These are phyloP conservation scores for Bemisia tabaci DNA, from an alignment of 1,140 invertebrate species.

Conservation along the genomic window DNA sequence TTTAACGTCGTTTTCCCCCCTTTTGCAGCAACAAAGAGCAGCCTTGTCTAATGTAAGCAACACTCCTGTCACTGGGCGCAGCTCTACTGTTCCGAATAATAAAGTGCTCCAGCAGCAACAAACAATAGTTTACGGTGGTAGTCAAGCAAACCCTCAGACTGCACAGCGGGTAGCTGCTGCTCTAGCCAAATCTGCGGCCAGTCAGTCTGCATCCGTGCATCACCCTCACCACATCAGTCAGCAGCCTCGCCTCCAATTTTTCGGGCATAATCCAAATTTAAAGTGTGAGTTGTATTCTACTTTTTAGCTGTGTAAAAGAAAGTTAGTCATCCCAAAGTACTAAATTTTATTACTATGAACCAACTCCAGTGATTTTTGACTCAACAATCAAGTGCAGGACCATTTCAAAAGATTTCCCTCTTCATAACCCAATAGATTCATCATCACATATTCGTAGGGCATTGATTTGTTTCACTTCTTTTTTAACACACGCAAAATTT, in stretches of 20 bases:
- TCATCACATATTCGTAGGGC: too few species aligned
- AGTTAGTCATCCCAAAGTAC: too few species aligned
- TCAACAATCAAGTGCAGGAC: too few species aligned
- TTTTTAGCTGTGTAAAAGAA: constrained; percentile 8
- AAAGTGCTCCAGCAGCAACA: constrained; percentile 4
- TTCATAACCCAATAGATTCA: too few species aligned
- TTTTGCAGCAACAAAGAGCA: constrained; percentile 13
- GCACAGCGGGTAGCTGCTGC: constrained; percentile 38
- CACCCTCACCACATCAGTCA: constrained; percentile 18
- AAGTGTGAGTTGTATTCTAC: constrained; percentile 40
- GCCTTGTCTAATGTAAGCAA: constrained; percentile 16
- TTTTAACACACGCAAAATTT: too few species aligned
- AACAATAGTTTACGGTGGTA: constrained; percentile 4
- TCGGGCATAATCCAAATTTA: constrained; percentile 72
- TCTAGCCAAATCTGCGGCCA: constrained; percentile 30
- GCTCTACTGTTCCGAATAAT: constrained; percentile 8
- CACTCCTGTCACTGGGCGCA: constrained; percentile 10
- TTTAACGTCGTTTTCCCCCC: too few species aligned
- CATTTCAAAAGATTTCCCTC: too few species aligned
- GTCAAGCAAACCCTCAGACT: constrained; percentile 27
- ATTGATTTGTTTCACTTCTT: too few species aligned
- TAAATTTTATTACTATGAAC: too few species aligned
- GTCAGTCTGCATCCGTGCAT: constrained; percentile 25
- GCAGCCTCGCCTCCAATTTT: constrained; percentile 49
- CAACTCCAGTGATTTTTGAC: too few species aligned